Base-by-base conservation (phyloP, 2,113 vertebrate genomes). In the Aepyceros melampus region DNA sequence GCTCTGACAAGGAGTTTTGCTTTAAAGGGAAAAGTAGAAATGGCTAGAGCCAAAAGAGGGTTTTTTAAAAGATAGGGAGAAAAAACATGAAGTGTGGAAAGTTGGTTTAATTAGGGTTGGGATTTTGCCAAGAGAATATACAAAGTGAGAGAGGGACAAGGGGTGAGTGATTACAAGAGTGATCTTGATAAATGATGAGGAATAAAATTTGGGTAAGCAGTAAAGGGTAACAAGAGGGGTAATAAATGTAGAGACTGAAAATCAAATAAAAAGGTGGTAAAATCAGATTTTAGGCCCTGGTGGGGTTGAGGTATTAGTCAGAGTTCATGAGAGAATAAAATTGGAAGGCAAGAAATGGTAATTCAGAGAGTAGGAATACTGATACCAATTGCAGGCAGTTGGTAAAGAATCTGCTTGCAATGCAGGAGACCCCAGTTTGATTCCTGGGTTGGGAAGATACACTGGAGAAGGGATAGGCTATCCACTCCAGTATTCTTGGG, bases 21-120 rank as follows among this genome's bases (percentile, higher is more conserved):
- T 94, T 94, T 92, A 43, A 94, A 89, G 89, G 17, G 88, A 91
- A 94, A 60, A 96, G 55, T 1, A 89, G n/a, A 84, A 93, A 92
- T 49, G 36, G 19, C 5, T 81, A n/a, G 21, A 67, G 58, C 17
- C 89, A 31, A 60, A 9, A 86, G 31, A 19, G 15, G 40, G 2
- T 79, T 93, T 53, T 45, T 87, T 62, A 49, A 43, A 89, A 81
- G 29, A 49, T 43, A 36, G 40, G 47, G 40, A 62, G n/a, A 10
- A 87, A 81, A 82, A 89, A 49, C 9, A 31, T 53, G 6, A 76
- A 43, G 23, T 43, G 21, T 91, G 29, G 31, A 86, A 31, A 85
- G 36, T 1, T 36, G 58, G 71, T 62, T 92, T 92, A 71, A 56
- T 14, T 45, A 40, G 74, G 40, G n/a, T 51, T 96, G 60, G 23